Conservation (phyloP, 2,888 invertebrate genomes). For the Tethea ocularis region DNA sequence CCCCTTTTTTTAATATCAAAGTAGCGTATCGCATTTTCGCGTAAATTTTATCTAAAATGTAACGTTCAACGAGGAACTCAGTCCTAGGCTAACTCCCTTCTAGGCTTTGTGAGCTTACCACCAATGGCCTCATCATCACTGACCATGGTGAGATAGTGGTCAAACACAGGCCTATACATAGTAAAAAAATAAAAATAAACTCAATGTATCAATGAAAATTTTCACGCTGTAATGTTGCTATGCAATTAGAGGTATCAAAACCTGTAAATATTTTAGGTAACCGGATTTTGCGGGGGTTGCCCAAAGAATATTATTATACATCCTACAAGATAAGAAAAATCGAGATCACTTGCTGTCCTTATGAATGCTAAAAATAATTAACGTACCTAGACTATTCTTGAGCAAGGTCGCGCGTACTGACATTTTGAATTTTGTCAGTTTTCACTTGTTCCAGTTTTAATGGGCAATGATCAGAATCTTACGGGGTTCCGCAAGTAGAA, state of each 20-base stretch:
- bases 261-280: slow-evolving; percentile 19
- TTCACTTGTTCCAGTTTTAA: slow-evolving; percentile 68
- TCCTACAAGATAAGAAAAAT: slow-evolving; percentile 39
- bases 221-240: slow-evolving; percentile 9
- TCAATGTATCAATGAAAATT: background rate
- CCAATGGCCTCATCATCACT: too few relatives aligned
- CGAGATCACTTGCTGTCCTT: slow-evolving; percentile 34
- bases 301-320: slow-evolving; percentile 21
- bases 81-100: too few relatives aligned
- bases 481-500: too few relatives aligned
- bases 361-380: slow-evolving; percentile 69
- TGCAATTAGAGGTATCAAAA: slow-evolving; percentile 11
- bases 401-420: slow-evolving; percentile 66
- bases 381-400: slow-evolving; percentile 59
- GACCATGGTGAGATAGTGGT: too few relatives aligned
- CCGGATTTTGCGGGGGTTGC: slow-evolving; percentile 4
- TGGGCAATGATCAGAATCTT: slow-evolving; percentile 20
- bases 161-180: too few relatives aligned
- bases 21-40: too few relatives aligned
- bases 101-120: too few relatives aligned
- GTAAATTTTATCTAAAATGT: too few relatives aligned
- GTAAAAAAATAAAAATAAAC: background rate
- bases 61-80: too few relatives aligned
- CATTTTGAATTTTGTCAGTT: slow-evolving; percentile 70
- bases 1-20: too few relatives aligned